phyloP scores from a whole-genome alignment of 2,888 invertebrate genomes.

The Drosophila greeni region DNA sequence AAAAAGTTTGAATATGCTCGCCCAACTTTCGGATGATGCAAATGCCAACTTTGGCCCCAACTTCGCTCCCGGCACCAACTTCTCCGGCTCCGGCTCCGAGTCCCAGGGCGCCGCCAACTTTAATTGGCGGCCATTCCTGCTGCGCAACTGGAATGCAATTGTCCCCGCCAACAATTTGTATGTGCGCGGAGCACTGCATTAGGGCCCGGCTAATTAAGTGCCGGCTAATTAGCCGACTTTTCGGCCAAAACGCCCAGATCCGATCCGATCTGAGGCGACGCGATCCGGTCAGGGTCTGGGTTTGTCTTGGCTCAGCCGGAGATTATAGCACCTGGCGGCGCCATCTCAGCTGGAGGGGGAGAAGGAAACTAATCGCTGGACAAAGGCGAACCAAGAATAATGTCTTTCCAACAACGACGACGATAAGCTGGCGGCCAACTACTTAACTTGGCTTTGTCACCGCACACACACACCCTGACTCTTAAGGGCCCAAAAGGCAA shows the following conservation, averaged over 20 bases:
- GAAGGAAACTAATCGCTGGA: constrained; percentile 39
- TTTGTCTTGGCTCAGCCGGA: constrained; percentile 57
- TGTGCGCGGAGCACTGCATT: constrained; percentile 64
- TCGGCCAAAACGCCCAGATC: constrained; percentile 40
- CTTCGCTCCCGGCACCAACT: constrained; percentile 17
- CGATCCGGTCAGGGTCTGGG: constrained; percentile 9
- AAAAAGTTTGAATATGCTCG: constrained; percentile 65
- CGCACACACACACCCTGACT: constrained; percentile 5
- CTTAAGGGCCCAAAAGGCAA: constrained; percentile 41
- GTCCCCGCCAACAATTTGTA: constrained; percentile 70
- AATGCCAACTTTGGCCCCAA: constrained; percentile 36
- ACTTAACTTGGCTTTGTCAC: constrained; percentile 58
- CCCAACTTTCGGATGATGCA: constrained; percentile 62
- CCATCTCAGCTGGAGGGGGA: constrained; percentile 5
- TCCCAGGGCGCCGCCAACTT: constrained; percentile 56
- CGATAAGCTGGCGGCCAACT: constrained; percentile 59
- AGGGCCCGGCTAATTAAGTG: constrained; percentile 64
- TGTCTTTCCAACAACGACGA: constrained; percentile 55
- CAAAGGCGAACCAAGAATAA: constrained; percentile 52
- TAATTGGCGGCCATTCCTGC: constrained; percentile 72
- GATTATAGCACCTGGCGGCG: constrained; percentile 66
- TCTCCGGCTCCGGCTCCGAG: constrained; percentile 18
- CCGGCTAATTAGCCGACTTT: constrained; percentile 71
- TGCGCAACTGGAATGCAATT: constrained; percentile 73
- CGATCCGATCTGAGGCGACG: background rate